These are phyloP conservation scores for Drosophila tropicalis DNA, from an alignment of 1,140 invertebrate species.

Conservation along the genomic window DNA sequence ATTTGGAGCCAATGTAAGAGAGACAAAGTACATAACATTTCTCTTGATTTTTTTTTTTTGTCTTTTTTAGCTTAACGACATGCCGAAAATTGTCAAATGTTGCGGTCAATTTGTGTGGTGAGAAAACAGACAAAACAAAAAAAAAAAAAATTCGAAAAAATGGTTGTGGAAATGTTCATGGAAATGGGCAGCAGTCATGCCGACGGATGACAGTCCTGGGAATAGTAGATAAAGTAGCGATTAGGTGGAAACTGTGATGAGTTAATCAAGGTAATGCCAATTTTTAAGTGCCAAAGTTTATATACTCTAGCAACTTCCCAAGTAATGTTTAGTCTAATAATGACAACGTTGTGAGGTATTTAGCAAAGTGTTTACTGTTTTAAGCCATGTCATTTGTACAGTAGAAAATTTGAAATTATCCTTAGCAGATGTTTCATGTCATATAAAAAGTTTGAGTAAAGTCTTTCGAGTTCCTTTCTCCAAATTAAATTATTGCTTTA, in stretches of 20 bases:
- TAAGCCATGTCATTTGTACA: too few species aligned
- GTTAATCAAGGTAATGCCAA: slow-evolving; percentile 2
- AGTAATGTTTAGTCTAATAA: neutral
- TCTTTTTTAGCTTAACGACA: slow-evolving; percentile 21
- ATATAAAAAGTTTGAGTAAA: too few species aligned
- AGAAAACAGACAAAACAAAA: neutral
- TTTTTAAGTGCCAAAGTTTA: slow-evolving; percentile 5
- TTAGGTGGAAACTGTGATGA: slow-evolving; percentile 14
- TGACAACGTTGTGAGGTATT: neutral
- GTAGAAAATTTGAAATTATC: too few species aligned
- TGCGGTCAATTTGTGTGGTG: slow-evolving; percentile 70
- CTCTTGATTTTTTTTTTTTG: slow-evolving; percentile 61
- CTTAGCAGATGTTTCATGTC: too few species aligned
- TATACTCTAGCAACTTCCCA: neutral
- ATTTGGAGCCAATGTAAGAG: slow-evolving; percentile 60
- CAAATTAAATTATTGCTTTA: too few species aligned
- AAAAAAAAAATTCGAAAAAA: neutral
- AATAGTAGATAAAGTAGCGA: slow-evolving; percentile 24
- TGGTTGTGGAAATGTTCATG: neutral
- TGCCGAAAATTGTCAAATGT: slow-evolving; percentile 69
- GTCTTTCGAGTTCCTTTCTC: too few species aligned
- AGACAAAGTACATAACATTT: slow-evolving; percentile 79
- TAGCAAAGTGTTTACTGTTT: too few species aligned
- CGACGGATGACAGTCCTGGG: neutral
- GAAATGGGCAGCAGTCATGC: neutral